Evolutionary conservation across 2,113 vertebrate species (phyloP), one percentile per base, ranked within the genome.

Genomic region (Datnioides undecimradiatus): DNA sequence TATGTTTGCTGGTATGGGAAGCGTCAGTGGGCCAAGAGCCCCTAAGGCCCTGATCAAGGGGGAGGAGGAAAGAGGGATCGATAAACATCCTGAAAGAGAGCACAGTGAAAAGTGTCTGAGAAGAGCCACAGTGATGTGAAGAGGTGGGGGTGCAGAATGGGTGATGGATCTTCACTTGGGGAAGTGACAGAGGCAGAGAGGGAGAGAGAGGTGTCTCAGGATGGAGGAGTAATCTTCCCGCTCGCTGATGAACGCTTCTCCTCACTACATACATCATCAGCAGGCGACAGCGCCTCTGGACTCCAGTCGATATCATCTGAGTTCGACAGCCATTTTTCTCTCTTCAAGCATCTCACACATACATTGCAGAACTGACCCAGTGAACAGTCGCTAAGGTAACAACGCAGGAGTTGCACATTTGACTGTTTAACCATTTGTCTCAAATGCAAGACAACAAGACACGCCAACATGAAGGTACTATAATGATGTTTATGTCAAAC

Each of bases 211-310:
- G 71, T 73, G 84, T 84, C 86, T 57, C 17, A 4, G 76, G 76
- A 82, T 64, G 81, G 72, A 67, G 82, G 72, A 75, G 80, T 90
- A 88, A 92, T 91, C 83, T 82, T 70, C 68, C 38, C 4, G 1
- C 54, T n/a, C 9, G 23, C n/a, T 91, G 87, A 92, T 89, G 77
- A 86, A 90, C 58, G 67, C 51, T 21, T 73, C 83, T 76, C 49
- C 63, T 65, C 60, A 17, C 65, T 46, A 82, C 85, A 54, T 92
- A 58, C 80, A 89, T 93, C 85, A 90, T 81, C 74, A 43, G 76
- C 67, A 45, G 41, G 79, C 12, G 62, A 85, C 89, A 82, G 83
- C 67, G 31, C 62, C 84, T 52, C 82, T 31, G 79, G 34, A 74
- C 63, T 81, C 21, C 9, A n/a, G 76, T 89, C 83, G 27, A 90